These are phyloP conservation scores for Meliscaeva auricollis DNA, from an alignment of 2,888 invertebrate genomes.

Conservation along the genomic window DNA sequence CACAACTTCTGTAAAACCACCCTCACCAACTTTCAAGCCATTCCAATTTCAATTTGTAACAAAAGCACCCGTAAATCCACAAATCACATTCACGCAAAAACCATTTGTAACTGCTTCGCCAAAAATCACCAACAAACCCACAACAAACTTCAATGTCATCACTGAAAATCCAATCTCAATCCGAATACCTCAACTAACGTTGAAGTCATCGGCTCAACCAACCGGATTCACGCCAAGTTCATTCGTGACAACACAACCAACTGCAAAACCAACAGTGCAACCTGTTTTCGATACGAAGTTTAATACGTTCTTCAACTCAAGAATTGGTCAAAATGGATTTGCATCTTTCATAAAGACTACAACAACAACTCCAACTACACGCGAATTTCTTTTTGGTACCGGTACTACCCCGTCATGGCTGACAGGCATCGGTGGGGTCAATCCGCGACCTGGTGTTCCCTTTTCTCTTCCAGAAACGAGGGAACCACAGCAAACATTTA, in stretches of 20 bases:
- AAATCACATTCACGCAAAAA: constrained; percentile 40
- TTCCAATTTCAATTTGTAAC: constrained; percentile 49
- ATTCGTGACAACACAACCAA: constrained; percentile 60
- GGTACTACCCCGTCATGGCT: constrained; percentile 82
- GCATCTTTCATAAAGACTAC: not conserved
- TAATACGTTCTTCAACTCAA: constrained; percentile 49
- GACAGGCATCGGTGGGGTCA: constrained; percentile 80
- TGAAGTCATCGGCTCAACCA: constrained; percentile 58
- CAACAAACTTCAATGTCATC: constrained; percentile 62
- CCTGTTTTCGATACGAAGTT: constrained; percentile 28
- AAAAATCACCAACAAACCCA: constrained; percentile 63
- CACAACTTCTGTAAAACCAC: constrained; percentile 56
- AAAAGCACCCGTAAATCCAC: constrained; percentile 36
- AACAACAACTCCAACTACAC: constrained; percentile 63
- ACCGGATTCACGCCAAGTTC: constrained; percentile 63
- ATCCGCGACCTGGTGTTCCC: constrained; percentile 81
- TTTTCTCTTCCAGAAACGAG: constrained; percentile 44
- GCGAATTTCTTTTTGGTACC: constrained; percentile 80
- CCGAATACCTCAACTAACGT: constrained; percentile 61
- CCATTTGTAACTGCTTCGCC: constrained; percentile 44
- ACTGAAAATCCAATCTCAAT: constrained; percentile 48
- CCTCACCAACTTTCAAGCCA: constrained; percentile 42
- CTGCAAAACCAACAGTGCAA: constrained; percentile 38
- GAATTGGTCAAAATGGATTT: constrained; percentile 15
- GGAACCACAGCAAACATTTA: constrained; percentile 45